Evolutionary conservation across 2,888 invertebrate species (phyloP).

Genomic region (Melangyna quadrimaculata): DNA sequence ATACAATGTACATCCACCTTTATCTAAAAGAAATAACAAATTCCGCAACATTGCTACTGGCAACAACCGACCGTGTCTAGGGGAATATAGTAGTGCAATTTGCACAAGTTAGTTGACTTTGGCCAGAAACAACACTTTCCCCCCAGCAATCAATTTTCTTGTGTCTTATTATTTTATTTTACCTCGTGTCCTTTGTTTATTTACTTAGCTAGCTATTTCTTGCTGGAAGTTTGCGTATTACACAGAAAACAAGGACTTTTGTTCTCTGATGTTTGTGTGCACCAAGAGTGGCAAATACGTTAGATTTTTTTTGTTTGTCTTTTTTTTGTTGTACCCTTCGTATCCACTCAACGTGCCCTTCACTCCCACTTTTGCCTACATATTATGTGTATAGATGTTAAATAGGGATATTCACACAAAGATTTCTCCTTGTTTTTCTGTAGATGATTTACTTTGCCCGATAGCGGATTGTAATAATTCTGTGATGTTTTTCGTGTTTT

Average conservation of each 20-base stretch:
- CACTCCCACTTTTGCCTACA: slow-evolving; percentile 21
- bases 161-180: slow-evolving; percentile 9
- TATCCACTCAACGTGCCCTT: slow-evolving; percentile 53
- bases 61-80: slow-evolving; percentile 30
- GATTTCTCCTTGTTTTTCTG: slow-evolving; percentile 1
- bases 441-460: slow-evolving; percentile 58
- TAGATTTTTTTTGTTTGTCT: background rate
- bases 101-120: slow-evolving; percentile 25
- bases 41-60: slow-evolving; percentile 24
- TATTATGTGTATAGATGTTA: background rate
- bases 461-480: slow-evolving; percentile 62
- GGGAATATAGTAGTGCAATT: slow-evolving; percentile 45
- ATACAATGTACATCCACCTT: background rate
- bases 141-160: slow-evolving; percentile 49
- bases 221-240: background rate
- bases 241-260: slow-evolving; percentile 20
- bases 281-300: slow-evolving; percentile 35
- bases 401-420: slow-evolving; percentile 22
- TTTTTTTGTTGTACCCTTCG: background rate
- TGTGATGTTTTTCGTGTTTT: slow-evolving; percentile 30
- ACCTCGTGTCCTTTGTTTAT: slow-evolving; percentile 30
- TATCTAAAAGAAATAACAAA: slow-evolving; percentile 1
- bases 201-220: slow-evolving; percentile 21
- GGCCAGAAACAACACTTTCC: slow-evolving; percentile 16
- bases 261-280: slow-evolving; percentile 7